Base-by-base conservation (phyloP, 2,113 vertebrate species). In the Rhinogobius similis region DNA sequence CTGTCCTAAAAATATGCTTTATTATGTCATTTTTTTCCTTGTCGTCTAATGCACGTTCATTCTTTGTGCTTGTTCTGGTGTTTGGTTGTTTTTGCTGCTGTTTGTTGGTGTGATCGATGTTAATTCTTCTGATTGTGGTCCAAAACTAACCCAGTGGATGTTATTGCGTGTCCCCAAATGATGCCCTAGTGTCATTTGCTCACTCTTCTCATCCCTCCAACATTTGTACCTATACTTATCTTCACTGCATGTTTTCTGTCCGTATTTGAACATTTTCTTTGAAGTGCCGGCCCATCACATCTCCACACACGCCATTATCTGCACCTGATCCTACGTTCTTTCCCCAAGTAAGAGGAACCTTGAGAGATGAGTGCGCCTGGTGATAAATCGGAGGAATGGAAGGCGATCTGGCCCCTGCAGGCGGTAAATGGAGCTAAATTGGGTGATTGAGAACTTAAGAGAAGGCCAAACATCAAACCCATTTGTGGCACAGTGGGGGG, bases 371-470 rank as follows among this genome's bases (percentile, higher is more conserved):
- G 29, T 65, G 18, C 50, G 26, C 20, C 46, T 29, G 43, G 48
- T 65, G 65, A 78, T 82, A 64, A 65, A 79, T 80, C 72, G 68
- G 50, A 4, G 55, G 36, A 58, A 75, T 68, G 75, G 72, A 79
- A 82, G 65, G 20, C 14, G 70, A 64, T 44, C 53, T 21, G 27
- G 58, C 21, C 78, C 13, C 76, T 44, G 32, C 43, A 27, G 78
- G 87, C 74, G 89, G 83, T 83, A 85, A 87, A 87, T 79, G 67
- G 79, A 77, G 77, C 59, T 82, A 85, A 88, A 90, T 61, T 76
- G 80, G 74, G 73, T 82, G 81, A 87, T 87, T 81, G 82, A 82
- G 73, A 83, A 86, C 55, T 79, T 83, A 76, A 85, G 88, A 84
- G 75, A 62, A 24, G 70, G 77, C 67, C 71, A 82, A 85, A 86